Evolutionary conservation across 2,888 invertebrate genomes (phyloP), one percentile per base, ranked within the genome.

Genomic region (Apodemia duryi): DNA sequence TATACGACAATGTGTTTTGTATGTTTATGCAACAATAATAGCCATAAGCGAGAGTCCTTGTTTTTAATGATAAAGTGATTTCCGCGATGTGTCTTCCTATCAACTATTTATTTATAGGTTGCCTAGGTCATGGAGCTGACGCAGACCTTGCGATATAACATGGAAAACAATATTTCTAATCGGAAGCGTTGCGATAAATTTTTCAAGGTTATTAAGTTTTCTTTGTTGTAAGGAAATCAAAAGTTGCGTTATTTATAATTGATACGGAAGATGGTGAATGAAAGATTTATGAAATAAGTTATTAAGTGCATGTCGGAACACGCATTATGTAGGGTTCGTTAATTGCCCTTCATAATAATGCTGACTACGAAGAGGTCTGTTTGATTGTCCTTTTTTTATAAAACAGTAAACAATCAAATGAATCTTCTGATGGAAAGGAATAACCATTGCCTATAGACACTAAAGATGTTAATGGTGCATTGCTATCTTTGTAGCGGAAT

Each of bases 91-190:
- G 57, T 67, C 52, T 70, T 67, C 67, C 68, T 68, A 65, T 61
- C 46, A 49, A 52, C 54, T 61, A 61, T 63, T 72, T 79, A 78
- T 79, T 75, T 75, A 78, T 79, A 80, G 74, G 66, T 72, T 63
- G 63, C 74, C 78, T 78, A 80, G 78, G 76, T 76, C 78, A 71
- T 61, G 57, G 35, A 13, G 57, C 32, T 32, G 13, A 32, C 35
- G 57, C 57, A 35, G 6, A 29, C 57, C 52, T 54, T 54, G 57
- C 7, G 57, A 57, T 57, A 32, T 29, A 54, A 28, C 28, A 35
- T 35, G 32, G 54, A 54, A 43, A 54, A 57, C 57, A 13, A 57
- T 57, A 57, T 57, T 57, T 57, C 57, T 32, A 57, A 57, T 57
- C 57, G 57, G 57, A 57, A 57, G 60, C n/a, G 10, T 54, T 63